A percentile compares a stretch with the other conserved stretches of the same genome.
These are phyloP conservation scores for Clitarchus hookeri DNA, from an alignment of 2,888 invertebrate genomes.

Conservation along the genomic window DNA sequence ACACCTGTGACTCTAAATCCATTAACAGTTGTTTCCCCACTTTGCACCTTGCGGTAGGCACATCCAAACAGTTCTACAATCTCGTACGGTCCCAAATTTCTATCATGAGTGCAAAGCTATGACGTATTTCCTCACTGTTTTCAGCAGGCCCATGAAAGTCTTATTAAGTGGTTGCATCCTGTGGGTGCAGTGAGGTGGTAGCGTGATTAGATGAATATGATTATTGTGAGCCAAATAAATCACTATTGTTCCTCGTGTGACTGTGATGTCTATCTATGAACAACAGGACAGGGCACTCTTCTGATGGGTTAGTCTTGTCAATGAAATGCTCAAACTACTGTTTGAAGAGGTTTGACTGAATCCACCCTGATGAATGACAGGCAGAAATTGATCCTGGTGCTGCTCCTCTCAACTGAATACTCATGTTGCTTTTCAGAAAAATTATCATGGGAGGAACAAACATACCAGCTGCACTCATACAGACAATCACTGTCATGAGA, in stretches of 20 bases:
- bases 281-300: neutral
- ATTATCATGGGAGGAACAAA: conserved; percentile 21
- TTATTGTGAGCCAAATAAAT: neutral
- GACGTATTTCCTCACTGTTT: neutral
- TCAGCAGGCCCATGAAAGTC: too few species aligned
- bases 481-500: neutral
- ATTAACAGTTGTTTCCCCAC: too few species aligned
- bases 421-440: neutral
- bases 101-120: too few species aligned
- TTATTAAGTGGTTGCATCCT: neutral
- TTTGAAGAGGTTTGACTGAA: neutral
- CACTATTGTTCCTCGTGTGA: neutral
- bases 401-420: neutral
- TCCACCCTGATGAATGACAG: neutral
- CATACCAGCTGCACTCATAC: conserved; percentile 15
- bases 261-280: neutral
- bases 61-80: too few species aligned
- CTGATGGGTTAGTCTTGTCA: neutral
- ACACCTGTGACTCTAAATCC: too few species aligned
- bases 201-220: neutral
- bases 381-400: neutral
- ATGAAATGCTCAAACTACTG: neutral
- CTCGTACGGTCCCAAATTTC: too few species aligned
- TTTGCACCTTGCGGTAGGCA: too few species aligned
- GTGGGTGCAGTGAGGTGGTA: neutral